Evolutionary conservation across 2,113 vertebrate species (phyloP), one percentile per base, ranked within the genome.

Genomic region (Actenoides hombroni): DNA sequence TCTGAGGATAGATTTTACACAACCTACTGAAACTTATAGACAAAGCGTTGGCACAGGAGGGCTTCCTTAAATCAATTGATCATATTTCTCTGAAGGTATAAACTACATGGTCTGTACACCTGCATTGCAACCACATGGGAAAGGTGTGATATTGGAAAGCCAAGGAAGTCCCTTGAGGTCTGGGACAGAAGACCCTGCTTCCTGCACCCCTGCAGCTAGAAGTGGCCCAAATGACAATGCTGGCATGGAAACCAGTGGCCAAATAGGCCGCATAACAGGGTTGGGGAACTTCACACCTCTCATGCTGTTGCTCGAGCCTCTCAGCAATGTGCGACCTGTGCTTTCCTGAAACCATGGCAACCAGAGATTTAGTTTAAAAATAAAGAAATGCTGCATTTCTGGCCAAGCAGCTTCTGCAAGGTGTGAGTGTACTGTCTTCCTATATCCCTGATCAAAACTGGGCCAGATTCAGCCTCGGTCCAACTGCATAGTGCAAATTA

Each of bases 301-400:
- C 2, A 0, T 7, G 13, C 13, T 48, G 9, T 12, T 56, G 25
- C 44, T 74, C 0, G 0, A 83, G 69, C 21, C 53, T 65, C 70
- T 20, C 37, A 31, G 48, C 39, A 31, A 29, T 7, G 37, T 1
- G 10, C 51, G 42, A 42, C 37, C 60, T 40, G 57, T 31, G 73
- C 35, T 74, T 85, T 51, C 28, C 37, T 31, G 84, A 82, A 96
- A 93, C 91, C 65, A 92, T 75, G 57, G 75, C 61, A 96, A 94
- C 82, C 57, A 59, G 51, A 49, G 31, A 82, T 40, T 40, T 20
- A 63, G 56, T 85, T 75, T 28, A 21, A 77, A 91, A 86, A 86
- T 61, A 73, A 67, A 80, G 60, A 69, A 35, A 7, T 14, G 28
- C 28, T 81, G 44, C 1, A 0, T 49, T 92, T 71, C 74, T 95